Percentiles rank a stretch among this genome's conserved stretches.
These are phyloP conservation scores for Tetragnatha montana DNA, from an alignment of 2,888 invertebrate genomes.

Conservation along the genomic window DNA sequence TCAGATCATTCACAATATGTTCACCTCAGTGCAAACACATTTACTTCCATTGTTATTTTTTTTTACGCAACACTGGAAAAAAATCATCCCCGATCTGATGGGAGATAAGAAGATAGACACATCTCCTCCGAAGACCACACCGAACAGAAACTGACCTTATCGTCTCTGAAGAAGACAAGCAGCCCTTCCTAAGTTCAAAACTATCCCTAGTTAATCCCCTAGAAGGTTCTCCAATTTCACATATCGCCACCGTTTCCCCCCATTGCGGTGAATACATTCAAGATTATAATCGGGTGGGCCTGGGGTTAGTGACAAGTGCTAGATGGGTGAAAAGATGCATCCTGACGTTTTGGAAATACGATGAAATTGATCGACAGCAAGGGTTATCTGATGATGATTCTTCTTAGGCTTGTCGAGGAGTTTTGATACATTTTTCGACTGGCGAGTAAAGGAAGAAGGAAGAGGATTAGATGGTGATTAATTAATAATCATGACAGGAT, in stretches of 20 bases:
- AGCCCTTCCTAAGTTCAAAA: not conserved
- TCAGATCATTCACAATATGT: no score
- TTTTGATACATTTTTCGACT: slow-evolving; percentile 2
- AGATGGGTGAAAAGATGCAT: not conserved
- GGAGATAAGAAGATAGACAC: no score
- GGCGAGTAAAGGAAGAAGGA: slow-evolving; percentile 34
- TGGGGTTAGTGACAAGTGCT: slow-evolving; percentile 12
- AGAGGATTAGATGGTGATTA: slow-evolving; percentile 33
- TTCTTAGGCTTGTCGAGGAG: not conserved
- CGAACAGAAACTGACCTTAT: no score
- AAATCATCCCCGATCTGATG: no score
- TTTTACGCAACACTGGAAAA: no score
- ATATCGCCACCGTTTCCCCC: not conserved
- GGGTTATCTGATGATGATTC: not conserved
- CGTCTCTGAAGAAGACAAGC: no score
- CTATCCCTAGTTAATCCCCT: not conserved
- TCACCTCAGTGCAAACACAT: no score
- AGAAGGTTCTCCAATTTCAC: not conserved
- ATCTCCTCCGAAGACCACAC: no score
- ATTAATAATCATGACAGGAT: slow-evolving; percentile 41
- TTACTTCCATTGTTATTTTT: no score
- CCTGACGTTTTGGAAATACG: not conserved
- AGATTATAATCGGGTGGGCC: slow-evolving; percentile 18
- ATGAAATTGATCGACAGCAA: slow-evolving; percentile 2
- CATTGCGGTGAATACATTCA: not conserved